Conservation (phyloP, 2,113 vertebrate genomes). For the Rhabdornis inornatus region DNA sequence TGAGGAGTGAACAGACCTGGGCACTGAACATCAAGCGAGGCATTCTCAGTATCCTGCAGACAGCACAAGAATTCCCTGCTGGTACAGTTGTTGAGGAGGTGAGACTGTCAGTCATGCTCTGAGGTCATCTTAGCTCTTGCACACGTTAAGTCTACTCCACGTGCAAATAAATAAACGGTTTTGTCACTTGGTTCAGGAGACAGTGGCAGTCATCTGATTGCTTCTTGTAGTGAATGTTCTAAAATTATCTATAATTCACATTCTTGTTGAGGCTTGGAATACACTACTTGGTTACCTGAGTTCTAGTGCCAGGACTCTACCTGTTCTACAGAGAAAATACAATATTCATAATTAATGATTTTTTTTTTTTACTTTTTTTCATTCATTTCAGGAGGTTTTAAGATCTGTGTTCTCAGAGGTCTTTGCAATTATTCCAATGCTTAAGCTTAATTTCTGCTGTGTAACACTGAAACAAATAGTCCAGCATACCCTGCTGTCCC, state of each 20-base stretch:
- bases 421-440: background rate
- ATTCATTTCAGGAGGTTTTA: background rate
- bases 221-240: background rate
- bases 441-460: background rate
- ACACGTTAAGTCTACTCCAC: background rate
- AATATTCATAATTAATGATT: background rate
- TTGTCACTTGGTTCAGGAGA: background rate
- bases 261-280: background rate
- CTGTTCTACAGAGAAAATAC: background rate
- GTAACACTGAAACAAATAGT: background rate
- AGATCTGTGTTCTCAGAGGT: background rate
- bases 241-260: background rate
- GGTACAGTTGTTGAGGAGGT: slow-evolving; percentile 77
- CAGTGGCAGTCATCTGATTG: background rate
- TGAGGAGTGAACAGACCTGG: slow-evolving; percentile 79
- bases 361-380: background rate
- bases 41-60: slow-evolving; percentile 86
- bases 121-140: background rate
- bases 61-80: slow-evolving; percentile 16
- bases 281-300: background rate
- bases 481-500: background rate
- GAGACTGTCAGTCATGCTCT: background rate
- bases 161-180: background rate
- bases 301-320: background rate
- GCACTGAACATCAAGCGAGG: slow-evolving; percentile 85